phyloP scores from a whole-genome alignment of 2,113 vertebrate species.

The Vulpes lagopus region DNA sequence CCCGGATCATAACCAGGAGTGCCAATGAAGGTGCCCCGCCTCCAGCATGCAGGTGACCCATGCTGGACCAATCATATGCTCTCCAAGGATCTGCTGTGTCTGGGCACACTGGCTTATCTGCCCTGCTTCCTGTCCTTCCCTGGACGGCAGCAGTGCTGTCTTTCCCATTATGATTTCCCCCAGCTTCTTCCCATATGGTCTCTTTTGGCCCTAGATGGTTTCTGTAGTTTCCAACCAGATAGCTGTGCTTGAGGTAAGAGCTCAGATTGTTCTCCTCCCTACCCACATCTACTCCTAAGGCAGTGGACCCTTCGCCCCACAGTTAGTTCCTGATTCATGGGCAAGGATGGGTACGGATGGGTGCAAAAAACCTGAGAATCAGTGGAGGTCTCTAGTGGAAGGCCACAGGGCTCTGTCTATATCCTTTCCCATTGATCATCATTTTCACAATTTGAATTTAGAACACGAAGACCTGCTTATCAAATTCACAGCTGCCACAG shows the following conservation, averaged over 20 bases:
- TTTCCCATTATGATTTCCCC: neutral
- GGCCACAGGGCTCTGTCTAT: neutral
- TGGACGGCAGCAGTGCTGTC: neutral
- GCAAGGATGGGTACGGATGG: neutral
- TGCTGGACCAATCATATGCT: neutral
- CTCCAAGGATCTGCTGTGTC: accelerated
- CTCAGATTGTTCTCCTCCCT: neutral
- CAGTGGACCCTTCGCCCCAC: neutral
- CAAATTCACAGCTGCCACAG: neutral
- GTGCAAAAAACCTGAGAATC: neutral
- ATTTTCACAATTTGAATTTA: neutral
- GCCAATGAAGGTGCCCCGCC: neutral
- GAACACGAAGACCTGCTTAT: constrained; percentile 28
- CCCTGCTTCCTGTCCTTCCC: neutral
- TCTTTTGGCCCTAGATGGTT: neutral
- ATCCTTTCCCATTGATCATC: neutral
- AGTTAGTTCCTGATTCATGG: neutral
- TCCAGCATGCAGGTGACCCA: neutral
- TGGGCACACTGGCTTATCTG: too few species aligned
- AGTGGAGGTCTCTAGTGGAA: neutral
- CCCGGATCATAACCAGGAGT: neutral
- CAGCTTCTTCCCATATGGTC: neutral
- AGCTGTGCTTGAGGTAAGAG: neutral
- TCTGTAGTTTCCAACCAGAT: neutral
- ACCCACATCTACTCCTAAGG: neutral